Evolutionary conservation across 2,113 vertebrate genomes (phyloP), one percentile per base, ranked within the genome.

Genomic region (Forbesichthys papilliferus): DNA sequence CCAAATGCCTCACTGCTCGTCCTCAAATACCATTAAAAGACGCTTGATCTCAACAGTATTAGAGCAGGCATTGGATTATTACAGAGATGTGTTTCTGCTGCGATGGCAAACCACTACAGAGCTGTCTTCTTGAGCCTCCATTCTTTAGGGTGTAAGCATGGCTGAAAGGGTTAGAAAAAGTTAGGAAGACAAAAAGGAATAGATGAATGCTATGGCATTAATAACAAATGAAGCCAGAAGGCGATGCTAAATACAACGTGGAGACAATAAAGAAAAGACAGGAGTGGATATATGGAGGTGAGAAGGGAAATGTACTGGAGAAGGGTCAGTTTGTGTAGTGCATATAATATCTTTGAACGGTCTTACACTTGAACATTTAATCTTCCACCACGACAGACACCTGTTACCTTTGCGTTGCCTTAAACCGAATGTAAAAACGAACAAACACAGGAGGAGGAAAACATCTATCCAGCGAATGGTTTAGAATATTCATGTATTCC

Each of bases 391-490:
- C 33, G 42, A 64, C 4, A 42, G 36, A 61, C 64, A 36, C 51
- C 49, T 63, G 16, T 63, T 63, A 16, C 77, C 77, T 71, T 60
- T 46, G 51, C 8, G n/a, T 67, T 66, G 53, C 78, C 66, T 64
- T 73, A 75, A 79, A 83, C 73, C 82, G 55, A 62, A 82, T 54
- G 71, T 63, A 66, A 74, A 78, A 47, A 85, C 69, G 75, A 61
- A 83, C 83, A 81, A 54, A 77, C 80, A 70, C 79, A 68, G 81
- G 81, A 48, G 34, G 34, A 71, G 74, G 52, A 77, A 87, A 76
- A 84, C 79, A 78, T 80, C 84, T 81, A 85, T 78, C 74, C 79
- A 85, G 85, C 76, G 66, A 87, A 81, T 80, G 78, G 68, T 74
- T 69, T 64, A 83, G 82, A 84, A 85, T 88, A 80, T 75, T 84